Conservation (phyloP, 2,797 vertebrate genomes). For the Argentina silus region DNA sequence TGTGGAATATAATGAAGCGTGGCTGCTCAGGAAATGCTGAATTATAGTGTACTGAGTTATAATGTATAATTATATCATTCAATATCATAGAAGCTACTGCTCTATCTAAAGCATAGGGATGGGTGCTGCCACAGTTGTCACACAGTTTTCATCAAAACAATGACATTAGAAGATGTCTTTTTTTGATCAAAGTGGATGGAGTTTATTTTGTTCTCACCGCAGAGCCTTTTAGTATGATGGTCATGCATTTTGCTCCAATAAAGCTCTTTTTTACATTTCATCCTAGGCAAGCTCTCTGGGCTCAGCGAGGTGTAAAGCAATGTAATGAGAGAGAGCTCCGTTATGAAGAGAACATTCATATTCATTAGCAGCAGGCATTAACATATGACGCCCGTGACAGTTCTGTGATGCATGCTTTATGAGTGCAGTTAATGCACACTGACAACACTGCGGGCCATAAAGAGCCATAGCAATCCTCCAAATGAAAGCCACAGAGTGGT, state of each 20-base stretch:
- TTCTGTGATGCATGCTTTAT: slow-evolving; percentile 72
- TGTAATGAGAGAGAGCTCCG: slow-evolving; percentile 85
- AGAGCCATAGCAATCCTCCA: slow-evolving; percentile 68
- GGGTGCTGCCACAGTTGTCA: slow-evolving; percentile 31
- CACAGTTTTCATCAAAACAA: not conserved
- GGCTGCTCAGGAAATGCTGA: slow-evolving; percentile 72
- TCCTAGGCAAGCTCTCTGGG: slow-evolving; percentile 83
- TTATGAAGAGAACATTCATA: slow-evolving; percentile 86
- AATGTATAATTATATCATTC: slow-evolving; percentile 62
- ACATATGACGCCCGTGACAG: slow-evolving; percentile 78
- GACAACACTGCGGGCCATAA: slow-evolving; percentile 56
- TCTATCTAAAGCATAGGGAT: slow-evolving; percentile 34
- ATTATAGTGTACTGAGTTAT: slow-evolving; percentile 72
- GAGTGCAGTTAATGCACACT: slow-evolving; percentile 70
- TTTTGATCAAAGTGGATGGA: slow-evolving; percentile 40
- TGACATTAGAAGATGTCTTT: slow-evolving; percentile 13
- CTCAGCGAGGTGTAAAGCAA: slow-evolving; percentile 85
- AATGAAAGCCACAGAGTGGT: slow-evolving; percentile 56
- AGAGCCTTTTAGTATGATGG: slow-evolving; percentile 65
- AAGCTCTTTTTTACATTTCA: slow-evolving; percentile 91
- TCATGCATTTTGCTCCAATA: slow-evolving; percentile 77
- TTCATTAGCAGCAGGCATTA: slow-evolving; percentile 88
- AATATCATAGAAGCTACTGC: slow-evolving; percentile 20
- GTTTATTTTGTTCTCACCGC: slow-evolving; percentile 65
- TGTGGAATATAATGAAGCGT: slow-evolving; percentile 70